Percentiles rank a stretch among this genome's conserved stretches.
phyloP scores from a whole-genome alignment of 2,797 vertebrate genomes.

The Garrulus glandarius region DNA sequence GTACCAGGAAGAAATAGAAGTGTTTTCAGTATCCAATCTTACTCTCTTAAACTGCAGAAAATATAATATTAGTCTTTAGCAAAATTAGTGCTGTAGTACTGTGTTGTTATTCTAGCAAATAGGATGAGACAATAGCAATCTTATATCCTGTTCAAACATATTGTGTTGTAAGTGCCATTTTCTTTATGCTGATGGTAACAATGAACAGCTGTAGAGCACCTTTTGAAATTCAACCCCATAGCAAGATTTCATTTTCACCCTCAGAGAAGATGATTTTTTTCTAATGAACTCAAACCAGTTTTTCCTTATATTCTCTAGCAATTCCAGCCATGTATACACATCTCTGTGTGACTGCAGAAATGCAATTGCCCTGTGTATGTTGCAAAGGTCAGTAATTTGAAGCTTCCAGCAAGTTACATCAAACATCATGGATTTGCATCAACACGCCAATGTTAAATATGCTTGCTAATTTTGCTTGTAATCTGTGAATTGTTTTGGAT shows the following conservation, averaged over 20 bases:
- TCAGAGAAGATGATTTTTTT: not conserved
- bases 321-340: not conserved
- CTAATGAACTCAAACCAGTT: not conserved
- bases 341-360: not conserved
- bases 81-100: not conserved
- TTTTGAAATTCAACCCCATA: not conserved
- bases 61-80: not conserved
- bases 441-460: not conserved
- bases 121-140: not conserved
- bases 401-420: not conserved
- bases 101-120: not conserved
- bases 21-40: not conserved
- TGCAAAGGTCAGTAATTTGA: not conserved
- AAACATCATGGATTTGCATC: not conserved
- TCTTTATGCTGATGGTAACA: not conserved
- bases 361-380: not conserved
- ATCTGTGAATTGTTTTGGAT: not conserved
- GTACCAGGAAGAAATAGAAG: not conserved
- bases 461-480: not conserved
- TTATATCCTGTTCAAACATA: not conserved
- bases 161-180: not conserved
- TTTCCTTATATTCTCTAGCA: not conserved
- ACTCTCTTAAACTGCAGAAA: not conserved
- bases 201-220: not conserved
- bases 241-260: not conserved